A percentile compares a stretch with the other conserved stretches of the same genome.
Conservation (phyloP, 2,113 vertebrate genomes). For the Vidua chalybeata region DNA sequence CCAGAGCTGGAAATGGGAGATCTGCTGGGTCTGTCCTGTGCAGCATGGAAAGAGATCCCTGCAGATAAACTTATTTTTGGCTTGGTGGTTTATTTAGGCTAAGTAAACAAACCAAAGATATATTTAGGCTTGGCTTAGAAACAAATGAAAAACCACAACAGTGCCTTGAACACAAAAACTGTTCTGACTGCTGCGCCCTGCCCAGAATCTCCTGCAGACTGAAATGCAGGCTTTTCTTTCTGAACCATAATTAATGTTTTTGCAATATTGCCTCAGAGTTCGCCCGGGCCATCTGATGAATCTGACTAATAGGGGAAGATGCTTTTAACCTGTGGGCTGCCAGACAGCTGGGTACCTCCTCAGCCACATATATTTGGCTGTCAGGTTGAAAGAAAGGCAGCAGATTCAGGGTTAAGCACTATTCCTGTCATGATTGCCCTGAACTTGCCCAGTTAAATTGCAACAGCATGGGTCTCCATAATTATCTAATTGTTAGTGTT, state of each 20-base stretch:
- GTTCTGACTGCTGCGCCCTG: neutral
- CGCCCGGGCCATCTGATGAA: conserved; percentile 32
- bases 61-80: neutral
- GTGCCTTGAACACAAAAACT: neutral
- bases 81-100: neutral
- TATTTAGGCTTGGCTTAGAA: neutral
- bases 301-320: conserved; percentile 48
- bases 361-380: neutral
- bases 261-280: conserved; percentile 64
- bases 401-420: conserved; percentile 72
- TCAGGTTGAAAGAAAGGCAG: conserved; percentile 48
- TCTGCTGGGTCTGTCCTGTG: neutral
- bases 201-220: conserved; percentile 11
- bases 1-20: neutral
- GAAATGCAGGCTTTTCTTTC: conserved; percentile 41
- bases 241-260: conserved; percentile 60
- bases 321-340: conserved; percentile 62
- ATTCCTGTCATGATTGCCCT: conserved; percentile 74
- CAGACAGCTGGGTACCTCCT: conserved; percentile 23
- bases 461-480: conserved; percentile 78
- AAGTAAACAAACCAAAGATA: neutral
- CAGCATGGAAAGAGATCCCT: neutral
- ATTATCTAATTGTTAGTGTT: conserved; percentile 83
- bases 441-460: conserved; percentile 79
- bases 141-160: neutral